phyloP scores from a whole-genome alignment of 2,113 vertebrate genomes.

The Pipa parva region DNA sequence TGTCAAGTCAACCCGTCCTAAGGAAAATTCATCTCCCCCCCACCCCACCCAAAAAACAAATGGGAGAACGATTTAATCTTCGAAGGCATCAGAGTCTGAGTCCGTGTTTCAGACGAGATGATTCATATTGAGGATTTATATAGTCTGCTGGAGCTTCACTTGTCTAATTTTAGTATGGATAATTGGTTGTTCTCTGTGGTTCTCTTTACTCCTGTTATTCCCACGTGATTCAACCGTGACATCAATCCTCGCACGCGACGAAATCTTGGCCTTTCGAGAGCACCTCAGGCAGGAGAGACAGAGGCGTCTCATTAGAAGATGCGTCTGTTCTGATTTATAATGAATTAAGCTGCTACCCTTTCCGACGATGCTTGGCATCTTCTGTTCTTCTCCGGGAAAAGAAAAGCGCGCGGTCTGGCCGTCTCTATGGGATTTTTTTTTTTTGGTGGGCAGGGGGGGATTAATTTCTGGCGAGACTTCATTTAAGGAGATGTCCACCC shows the following conservation, averaged over 20 bases:
- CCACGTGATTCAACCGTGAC: constrained; percentile 8
- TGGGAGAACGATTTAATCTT: neutral
- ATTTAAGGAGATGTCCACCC: neutral
- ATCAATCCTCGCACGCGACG: constrained; percentile 9
- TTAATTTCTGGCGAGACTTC: neutral
- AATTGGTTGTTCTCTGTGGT: constrained; percentile 2
- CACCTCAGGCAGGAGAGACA: constrained; percentile 10
- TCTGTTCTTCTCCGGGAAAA: neutral
- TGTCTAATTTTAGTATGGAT: constrained; percentile 19
- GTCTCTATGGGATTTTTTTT: neutral
- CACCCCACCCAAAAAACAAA: too few relatives aligned
- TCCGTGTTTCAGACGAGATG: neutral
- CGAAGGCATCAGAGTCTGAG: neutral
- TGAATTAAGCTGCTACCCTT: constrained; percentile 7
- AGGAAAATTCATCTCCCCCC: neutral
- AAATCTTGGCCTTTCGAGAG: constrained; percentile 14
- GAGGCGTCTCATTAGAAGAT: constrained; percentile 14
- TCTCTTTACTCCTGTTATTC: neutral
- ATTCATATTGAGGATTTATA: constrained; percentile 18
- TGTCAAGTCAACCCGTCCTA: too few relatives aligned
- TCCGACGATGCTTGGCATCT: constrained; percentile 9
- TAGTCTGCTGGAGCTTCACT: constrained; percentile 1
- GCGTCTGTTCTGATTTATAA: constrained; percentile 12
- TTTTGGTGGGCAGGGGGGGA: too few relatives aligned
- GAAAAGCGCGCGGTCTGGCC: neutral